phyloP scores from a whole-genome alignment of 2,888 invertebrate genomes.

The Cosmorhoe ocellata region DNA sequence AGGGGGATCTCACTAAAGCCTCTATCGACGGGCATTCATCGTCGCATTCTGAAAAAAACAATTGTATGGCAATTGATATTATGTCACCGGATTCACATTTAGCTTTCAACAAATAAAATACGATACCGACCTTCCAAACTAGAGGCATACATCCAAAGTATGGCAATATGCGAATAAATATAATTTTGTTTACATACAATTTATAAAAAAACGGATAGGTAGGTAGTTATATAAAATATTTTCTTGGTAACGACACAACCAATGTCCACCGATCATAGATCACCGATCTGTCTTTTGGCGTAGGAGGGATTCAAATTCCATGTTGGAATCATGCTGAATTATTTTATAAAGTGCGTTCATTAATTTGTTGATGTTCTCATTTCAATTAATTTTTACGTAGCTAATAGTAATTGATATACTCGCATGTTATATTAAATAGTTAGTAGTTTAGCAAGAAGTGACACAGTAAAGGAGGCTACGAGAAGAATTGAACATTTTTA shows the following conservation, averaged over 20 bases:
- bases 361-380: conserved; percentile 5
- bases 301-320: too few species aligned
- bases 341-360: background rate
- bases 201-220: too few species aligned
- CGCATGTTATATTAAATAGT: too few species aligned
- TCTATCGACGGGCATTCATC: conserved; percentile 70
- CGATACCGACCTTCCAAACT: conserved; percentile 47
- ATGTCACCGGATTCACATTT: conserved; percentile 20
- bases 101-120: conserved; percentile 10
- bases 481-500: conserved; percentile 28
- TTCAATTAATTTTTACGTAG: background rate
- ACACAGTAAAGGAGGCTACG: background rate
- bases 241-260: too few species aligned
- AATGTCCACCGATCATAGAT: too few species aligned
- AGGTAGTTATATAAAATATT: too few species aligned
- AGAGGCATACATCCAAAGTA: conserved; percentile 15
- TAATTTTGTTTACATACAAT: too few species aligned
- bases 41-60: conserved; percentile 75
- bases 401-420: background rate
- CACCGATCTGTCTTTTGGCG: too few species aligned
- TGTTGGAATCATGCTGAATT: too few species aligned
- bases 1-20: conserved; percentile 73
- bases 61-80: conserved; percentile 40
- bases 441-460: background rate
- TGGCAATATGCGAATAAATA: background rate